A percentile compares a stretch with the other conserved stretches of the same genome.
Evolutionary conservation across 2,797 vertebrate species (phyloP).

Genomic region (Artibeus jamaicensis): DNA sequence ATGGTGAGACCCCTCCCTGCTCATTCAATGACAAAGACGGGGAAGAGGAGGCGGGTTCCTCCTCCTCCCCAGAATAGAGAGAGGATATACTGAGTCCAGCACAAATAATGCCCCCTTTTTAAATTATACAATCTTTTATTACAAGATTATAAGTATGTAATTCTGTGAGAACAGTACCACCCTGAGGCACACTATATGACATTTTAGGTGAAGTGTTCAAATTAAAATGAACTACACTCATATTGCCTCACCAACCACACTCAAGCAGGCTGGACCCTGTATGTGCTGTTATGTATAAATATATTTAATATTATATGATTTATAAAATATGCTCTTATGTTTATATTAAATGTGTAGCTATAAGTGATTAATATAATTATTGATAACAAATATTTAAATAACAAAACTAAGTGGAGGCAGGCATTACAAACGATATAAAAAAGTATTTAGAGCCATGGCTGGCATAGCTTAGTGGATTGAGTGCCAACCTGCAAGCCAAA

Average conservation of each 20-base stretch:
- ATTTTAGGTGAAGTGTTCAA: too few relatives aligned
- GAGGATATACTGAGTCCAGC: neutral
- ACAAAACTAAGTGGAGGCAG: neutral
- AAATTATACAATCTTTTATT: too few relatives aligned
- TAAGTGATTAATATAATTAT: neutral
- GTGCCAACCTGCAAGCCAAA: neutral
- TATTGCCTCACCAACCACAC: too few relatives aligned
- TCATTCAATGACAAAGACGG: slow-evolving; percentile 89
- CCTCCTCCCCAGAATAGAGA: slow-evolving; percentile 88
- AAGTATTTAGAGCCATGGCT: neutral
- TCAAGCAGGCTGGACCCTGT: too few relatives aligned
- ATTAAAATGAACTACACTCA: too few relatives aligned
- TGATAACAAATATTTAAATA: neutral
- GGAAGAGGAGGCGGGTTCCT: slow-evolving; percentile 86
- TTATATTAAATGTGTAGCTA: neutral
- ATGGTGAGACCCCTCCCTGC: slow-evolving; percentile 85
- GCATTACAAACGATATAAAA: neutral
- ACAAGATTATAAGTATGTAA: too few relatives aligned
- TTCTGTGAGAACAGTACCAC: too few relatives aligned
- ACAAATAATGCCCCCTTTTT: too few relatives aligned
- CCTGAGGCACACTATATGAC: too few relatives aligned
- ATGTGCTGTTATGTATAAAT: neutral
- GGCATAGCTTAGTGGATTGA: neutral
- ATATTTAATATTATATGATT: neutral
- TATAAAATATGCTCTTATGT: neutral